Evolutionary conservation across 1,140 invertebrate genomes (phyloP).

Genomic region (Trichonephila clavipes): DNA sequence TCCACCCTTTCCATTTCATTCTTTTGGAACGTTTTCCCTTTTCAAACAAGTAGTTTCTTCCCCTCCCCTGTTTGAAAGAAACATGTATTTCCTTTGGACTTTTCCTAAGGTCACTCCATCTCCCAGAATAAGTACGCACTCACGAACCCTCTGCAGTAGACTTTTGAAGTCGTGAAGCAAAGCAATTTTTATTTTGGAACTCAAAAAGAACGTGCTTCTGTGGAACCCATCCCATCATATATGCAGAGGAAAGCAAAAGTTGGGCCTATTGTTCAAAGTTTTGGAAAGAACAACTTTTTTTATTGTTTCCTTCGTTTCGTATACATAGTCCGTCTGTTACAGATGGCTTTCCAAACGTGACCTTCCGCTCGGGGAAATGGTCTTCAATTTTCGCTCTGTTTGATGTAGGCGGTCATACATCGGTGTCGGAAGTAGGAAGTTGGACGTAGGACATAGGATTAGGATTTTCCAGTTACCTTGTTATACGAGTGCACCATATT

Average conservation of each 20-base stretch:
- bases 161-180: background rate
- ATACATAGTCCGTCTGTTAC: background rate
- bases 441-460: background rate
- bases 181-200: background rate
- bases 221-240: background rate
- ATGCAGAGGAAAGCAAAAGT: constrained; percentile 21
- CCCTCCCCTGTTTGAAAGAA: background rate
- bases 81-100: background rate
- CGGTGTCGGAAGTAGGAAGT: background rate
- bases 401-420: background rate
- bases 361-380: background rate
- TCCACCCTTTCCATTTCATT: background rate
- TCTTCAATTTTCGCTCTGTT: constrained; percentile 48
- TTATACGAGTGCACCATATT: background rate
- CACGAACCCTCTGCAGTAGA: background rate
- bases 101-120: background rate
- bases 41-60: background rate
- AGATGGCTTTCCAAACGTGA: constrained; percentile 14
- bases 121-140: background rate
- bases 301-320: background rate
- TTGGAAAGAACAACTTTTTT: background rate
- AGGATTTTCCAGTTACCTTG: background rate
- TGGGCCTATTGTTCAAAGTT: background rate
- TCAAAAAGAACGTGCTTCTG: background rate
- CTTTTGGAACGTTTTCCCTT: background rate